These are phyloP conservation scores for Lates calcarifer DNA, from an alignment of 2,113 vertebrate genomes.

Conservation along the genomic window DNA sequence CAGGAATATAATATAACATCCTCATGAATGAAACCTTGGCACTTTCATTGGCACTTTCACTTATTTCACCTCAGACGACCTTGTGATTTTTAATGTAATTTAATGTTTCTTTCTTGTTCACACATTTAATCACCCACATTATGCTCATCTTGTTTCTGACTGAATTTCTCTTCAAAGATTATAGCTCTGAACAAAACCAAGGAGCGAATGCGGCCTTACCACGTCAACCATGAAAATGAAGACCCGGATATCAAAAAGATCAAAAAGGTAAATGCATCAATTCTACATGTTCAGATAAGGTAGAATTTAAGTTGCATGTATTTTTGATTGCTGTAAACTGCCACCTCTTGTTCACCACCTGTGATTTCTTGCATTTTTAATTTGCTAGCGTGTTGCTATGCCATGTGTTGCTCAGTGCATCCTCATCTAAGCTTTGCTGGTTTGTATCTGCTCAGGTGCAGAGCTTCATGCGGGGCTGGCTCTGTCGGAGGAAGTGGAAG, in stretches of 20 bases:
- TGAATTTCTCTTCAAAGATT: constrained; percentile 85
- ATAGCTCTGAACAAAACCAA: constrained; percentile 98
- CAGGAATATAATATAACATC: neutral
- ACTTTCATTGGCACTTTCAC: constrained; percentile 6
- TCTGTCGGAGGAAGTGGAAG: constrained; percentile 98
- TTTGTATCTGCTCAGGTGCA: constrained; percentile 88
- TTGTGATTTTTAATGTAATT: neutral
- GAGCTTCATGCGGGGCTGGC: constrained; percentile 98
- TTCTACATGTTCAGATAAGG: neutral
- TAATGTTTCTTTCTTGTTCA: neutral
- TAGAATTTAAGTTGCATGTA: neutral
- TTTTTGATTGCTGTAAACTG: neutral
- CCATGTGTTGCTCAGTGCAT: neutral
- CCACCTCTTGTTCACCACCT: neutral
- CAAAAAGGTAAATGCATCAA: constrained; percentile 91
- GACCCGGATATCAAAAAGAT: constrained; percentile 99
- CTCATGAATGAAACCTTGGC: neutral
- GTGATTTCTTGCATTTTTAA: neutral
- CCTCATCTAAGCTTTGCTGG: neutral
- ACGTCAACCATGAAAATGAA: constrained; percentile 92
- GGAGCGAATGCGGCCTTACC: constrained; percentile 97
- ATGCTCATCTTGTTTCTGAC: constrained; percentile 9
- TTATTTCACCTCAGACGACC: neutral
- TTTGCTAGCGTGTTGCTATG: neutral
- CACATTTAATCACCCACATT: neutral